These are phyloP conservation scores for Notechis scutatus DNA, from an alignment of 2,113 vertebrate species.

Conservation along the genomic window DNA sequence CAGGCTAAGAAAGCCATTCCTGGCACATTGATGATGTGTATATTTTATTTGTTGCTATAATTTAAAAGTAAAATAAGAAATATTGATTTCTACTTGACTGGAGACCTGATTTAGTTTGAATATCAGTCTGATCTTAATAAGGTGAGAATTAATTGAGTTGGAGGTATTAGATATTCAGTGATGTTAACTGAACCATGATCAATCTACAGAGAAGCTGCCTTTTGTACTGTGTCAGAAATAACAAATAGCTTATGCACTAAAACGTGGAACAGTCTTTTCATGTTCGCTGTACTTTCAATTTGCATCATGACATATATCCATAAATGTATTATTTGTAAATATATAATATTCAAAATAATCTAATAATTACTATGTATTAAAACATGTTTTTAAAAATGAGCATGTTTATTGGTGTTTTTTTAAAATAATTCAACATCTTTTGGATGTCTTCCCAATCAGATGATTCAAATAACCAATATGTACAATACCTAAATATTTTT, in stretches of 20 bases:
- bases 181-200: constrained; percentile 85
- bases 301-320: constrained; percentile 70
- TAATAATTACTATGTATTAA: constrained; percentile 68
- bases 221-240: constrained; percentile 74
- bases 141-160: constrained; percentile 91
- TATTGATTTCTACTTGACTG: constrained; percentile 90
- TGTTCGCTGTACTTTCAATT: constrained; percentile 66
- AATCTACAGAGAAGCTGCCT: constrained; percentile 80
- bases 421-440: constrained; percentile 15
- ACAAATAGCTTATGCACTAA: constrained; percentile 68
- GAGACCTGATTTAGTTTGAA: constrained; percentile 91
- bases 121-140: constrained; percentile 84
- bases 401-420: constrained; percentile 36
- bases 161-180: constrained; percentile 87
- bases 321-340: constrained; percentile 62
- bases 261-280: constrained; percentile 65
- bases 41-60: constrained; percentile 81
- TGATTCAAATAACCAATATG: constrained; percentile 28
- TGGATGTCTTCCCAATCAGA: constrained; percentile 34
- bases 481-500: background rate
- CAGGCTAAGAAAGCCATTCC: constrained; percentile 72
- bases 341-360: constrained; percentile 63
- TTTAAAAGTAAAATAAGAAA: constrained; percentile 96
- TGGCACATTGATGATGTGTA: constrained; percentile 66
- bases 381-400: constrained; percentile 57